These are phyloP conservation scores for Platypus cylindrus DNA, from an alignment of 2,888 invertebrate species.

Conservation along the genomic window DNA sequence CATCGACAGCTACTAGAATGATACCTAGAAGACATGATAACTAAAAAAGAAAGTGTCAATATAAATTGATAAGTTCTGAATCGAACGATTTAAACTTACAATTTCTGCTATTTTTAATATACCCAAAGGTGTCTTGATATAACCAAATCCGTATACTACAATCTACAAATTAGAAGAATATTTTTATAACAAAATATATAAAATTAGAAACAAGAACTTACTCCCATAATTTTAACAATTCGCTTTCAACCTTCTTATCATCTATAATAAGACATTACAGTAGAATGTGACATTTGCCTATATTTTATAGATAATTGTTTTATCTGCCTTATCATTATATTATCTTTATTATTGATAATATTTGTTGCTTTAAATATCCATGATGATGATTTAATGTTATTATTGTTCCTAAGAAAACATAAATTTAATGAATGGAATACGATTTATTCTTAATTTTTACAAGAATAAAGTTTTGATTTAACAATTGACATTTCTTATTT, in stretches of 20 bases:
- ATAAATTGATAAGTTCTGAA: not conserved
- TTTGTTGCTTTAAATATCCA: no score
- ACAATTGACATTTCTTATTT: no score
- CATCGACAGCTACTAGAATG: constrained; percentile 7
- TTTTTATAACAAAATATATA: not conserved
- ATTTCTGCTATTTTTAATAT: constrained; percentile 12
- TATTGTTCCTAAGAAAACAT: no score
- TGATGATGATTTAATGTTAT: no score
- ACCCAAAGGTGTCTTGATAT: constrained; percentile 10
- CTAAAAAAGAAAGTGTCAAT: constrained; percentile 9
- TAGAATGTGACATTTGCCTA: no score
- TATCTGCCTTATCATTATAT: no score
- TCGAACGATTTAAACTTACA: constrained; percentile 7
- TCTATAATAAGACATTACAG: no score
- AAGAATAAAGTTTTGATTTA: no score
- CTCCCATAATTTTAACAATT: not conserved
- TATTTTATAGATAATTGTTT: no score
- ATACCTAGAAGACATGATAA: constrained; percentile 7
- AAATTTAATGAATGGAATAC: no score
- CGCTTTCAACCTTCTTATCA: not conserved
- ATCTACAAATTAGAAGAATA: constrained; percentile 5
- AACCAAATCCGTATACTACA: constrained; percentile 10
- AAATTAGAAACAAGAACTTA: not conserved
- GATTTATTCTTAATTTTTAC: no score
- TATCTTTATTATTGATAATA: no score